Conservation (phyloP, 2,888 invertebrate genomes). For the Camptogramma bilineatum region DNA sequence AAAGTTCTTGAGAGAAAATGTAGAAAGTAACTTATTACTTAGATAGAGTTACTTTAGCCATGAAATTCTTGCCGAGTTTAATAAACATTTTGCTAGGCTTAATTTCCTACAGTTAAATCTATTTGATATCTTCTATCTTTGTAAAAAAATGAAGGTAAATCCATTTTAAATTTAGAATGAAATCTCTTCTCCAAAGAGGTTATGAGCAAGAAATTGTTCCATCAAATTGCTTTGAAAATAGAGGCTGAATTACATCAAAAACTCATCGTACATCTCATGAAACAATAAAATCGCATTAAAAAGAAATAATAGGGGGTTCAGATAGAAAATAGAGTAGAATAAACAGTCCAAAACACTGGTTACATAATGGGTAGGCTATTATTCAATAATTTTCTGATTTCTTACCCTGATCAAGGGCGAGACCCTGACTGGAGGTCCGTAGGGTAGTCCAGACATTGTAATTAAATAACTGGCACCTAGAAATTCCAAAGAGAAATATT, state of each 20-base stretch:
- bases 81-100: too few species aligned
- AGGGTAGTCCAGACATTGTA: constrained; percentile 78
- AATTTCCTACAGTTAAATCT: too few species aligned
- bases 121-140: too few species aligned
- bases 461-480: constrained; percentile 43
- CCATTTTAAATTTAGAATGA: constrained; percentile 12
- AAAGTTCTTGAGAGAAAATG: too few species aligned
- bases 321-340: neutral
- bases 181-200: constrained; percentile 26
- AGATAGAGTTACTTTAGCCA: too few species aligned
- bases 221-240: neutral
- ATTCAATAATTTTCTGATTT: constrained; percentile 37
- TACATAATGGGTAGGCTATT: constrained; percentile 41
- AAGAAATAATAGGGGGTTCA: neutral
- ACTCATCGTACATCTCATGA: neutral
- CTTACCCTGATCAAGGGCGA: constrained; percentile 93
- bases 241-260: neutral
- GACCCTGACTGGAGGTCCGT: constrained; percentile 90
- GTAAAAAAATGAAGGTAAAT: neutral
- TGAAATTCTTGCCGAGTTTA: too few species aligned
- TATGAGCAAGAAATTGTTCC: constrained; percentile 1
- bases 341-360: constrained; percentile 53
- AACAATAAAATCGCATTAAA: neutral
- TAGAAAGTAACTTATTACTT: too few species aligned
- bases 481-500: constrained; percentile 63